These are phyloP conservation scores for Galemys pyrenaicus DNA, from an alignment of 2,113 vertebrate species.

Conservation along the genomic window DNA sequence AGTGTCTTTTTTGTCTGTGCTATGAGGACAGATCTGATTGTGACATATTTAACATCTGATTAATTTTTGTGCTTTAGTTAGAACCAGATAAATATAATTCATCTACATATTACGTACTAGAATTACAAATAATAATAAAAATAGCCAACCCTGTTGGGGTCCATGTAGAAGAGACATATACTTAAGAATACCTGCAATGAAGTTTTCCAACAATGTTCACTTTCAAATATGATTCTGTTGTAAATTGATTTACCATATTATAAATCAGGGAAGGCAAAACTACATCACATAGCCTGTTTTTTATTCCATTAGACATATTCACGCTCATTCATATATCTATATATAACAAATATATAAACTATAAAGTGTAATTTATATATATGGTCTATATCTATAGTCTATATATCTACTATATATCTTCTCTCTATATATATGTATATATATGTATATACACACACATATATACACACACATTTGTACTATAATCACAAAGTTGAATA, in stretches of 20 bases:
- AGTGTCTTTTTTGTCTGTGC: neutral
- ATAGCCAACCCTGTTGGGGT: neutral
- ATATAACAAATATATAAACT: too few species aligned
- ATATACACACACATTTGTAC: neutral
- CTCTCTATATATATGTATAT: too few species aligned
- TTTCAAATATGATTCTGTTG: neutral
- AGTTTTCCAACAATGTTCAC: neutral
- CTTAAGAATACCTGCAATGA: neutral
- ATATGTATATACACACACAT: too few species aligned
- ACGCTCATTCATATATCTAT: neutral
- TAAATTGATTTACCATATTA: constrained; percentile 4
- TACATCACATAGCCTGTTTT: neutral
- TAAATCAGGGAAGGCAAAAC: neutral
- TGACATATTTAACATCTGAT: neutral
- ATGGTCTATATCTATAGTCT: too few species aligned
- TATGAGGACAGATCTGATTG: neutral
- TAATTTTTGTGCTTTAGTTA: neutral
- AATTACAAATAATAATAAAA: neutral
- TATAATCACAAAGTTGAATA: neutral
- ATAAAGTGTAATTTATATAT: too few species aligned
- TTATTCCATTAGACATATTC: neutral
- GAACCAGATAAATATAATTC: neutral
- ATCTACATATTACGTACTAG: neutral
- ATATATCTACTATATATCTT: too few species aligned
- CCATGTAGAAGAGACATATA: neutral